Base-by-base conservation (phyloP, 2,888 invertebrate genomes). In the Chymomyza caudatula region DNA sequence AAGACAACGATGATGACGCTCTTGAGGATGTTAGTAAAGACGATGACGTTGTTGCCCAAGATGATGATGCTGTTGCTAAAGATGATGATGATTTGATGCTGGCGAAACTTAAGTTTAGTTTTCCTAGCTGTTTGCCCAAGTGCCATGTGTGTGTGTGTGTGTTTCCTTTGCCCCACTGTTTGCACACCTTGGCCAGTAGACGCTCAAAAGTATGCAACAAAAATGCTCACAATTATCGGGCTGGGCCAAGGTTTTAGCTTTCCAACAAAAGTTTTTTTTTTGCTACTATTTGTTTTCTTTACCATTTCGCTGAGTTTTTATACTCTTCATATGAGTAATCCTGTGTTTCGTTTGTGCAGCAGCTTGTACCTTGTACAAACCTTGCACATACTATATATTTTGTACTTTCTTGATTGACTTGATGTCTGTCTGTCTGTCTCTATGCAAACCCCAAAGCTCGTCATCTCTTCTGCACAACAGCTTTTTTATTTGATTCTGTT, bases 1-100 rank as follows among this genome's bases (percentile, higher is more conserved):
- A 82, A 78, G 80, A 65, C 62, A 23, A 56, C 56, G 60, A 20
- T 60, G 53, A 37, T 29, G 51, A 29, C 15, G 57, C 57, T 22
- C 19, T 13, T 44, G n/a, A 52, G n/a, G 22, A n/a, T 52, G 52
- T 51, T 25, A 2, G 6, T 37, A 11, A 8, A 37, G 29, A 37
- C 11, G 29, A 37, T 37, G 29, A 37, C 11, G 29, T 37, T 37
- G 29, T 3, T 25, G 25, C 6, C 6, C 4, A 6, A 37, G 29
- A 37, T 37, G 47, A 37, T 43, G 44, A 37, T 53, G 67, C 52
- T 42, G 13, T n/a, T 57, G n/a, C 25, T 20, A 15, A 25, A 43
- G 37, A 20, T 8, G n/a, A 55, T 25, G n/a, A 29, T 25, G 29
- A 55, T 17, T 15, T 19, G 47, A 47, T 47, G 19, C 15, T 19